Base-by-base conservation (phyloP, 2,113 vertebrate species). In the Rousettus leschenaultii region DNA sequence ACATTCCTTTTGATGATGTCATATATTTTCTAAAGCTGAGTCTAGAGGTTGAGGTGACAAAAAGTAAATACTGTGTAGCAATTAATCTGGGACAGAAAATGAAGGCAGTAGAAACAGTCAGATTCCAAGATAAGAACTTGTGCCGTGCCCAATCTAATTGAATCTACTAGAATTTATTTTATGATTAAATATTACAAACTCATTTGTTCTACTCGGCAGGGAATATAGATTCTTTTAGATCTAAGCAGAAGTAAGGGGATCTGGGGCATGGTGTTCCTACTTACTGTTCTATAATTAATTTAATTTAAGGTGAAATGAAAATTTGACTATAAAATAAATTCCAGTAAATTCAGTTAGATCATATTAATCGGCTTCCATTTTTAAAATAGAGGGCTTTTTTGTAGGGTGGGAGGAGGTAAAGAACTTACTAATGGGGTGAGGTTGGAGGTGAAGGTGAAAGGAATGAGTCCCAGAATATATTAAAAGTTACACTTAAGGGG, bases 1-100 rank as follows among this genome's bases (percentile, higher is more conserved):
- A 82, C 90, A 43, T 97, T 98, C 97, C 97, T 97, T 96, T 97
- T 96, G 96, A 89, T 95, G 95, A 94, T 96, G 91, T 94, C 97
- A 95, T 94, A 68, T 65, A 16, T 57, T 79, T 86, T 78, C 61
- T n/a, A 74, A 93, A 59, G 19, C 57, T 91, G 66, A 10, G 33
- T 13, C 85, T 24, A 74, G 86, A 68, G 13, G 22, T 43, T 53
- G 85, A 63, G 28, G 24, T 61, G 40, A 45, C 26, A 71, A 83
- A 86, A 71, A 35, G 40, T 6, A 40, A 84, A 28, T 61, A 14
- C 28, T 70, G 0, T 16, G 3, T 53, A 53, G 24, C 53, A 66
- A 13, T 51, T 57, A 30, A 14, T 80, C 21, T 66, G 57, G 24
- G 8, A 68, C 21, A 61, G 40, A 59, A 45, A 63, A n/a, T 38